Conservation (phyloP, 2,113 vertebrate genomes). For the Uria aalge region DNA sequence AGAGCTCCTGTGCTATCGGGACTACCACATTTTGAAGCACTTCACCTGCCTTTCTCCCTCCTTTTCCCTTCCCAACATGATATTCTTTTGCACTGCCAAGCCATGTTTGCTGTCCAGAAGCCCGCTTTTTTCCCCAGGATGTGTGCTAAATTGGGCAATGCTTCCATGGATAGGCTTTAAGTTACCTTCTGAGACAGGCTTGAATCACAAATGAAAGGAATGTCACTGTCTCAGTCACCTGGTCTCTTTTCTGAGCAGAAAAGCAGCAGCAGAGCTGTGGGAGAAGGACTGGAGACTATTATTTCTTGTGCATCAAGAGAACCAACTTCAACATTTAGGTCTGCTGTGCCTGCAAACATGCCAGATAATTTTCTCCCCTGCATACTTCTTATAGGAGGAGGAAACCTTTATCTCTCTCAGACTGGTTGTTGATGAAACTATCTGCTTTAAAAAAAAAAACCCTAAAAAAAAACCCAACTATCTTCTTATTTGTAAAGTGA, state of each 20-base stretch:
- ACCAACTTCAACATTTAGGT: neutral
- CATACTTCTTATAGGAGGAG: neutral
- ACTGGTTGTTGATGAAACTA: neutral
- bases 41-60: neutral
- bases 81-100: neutral
- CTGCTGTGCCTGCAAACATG: neutral
- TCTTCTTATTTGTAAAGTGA: neutral
- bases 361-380: neutral
- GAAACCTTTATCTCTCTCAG: neutral
- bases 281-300: neutral
- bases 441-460: neutral
- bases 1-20: neutral
- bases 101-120: neutral
- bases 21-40: neutral
- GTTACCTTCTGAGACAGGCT: neutral
- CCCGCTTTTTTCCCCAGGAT: neutral
- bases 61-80: neutral
- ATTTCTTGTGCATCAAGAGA: neutral
- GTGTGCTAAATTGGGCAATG: neutral
- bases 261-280: neutral
- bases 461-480: neutral
- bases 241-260: neutral
- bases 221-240: neutral
- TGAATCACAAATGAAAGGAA: neutral
- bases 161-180: neutral